A percentile compares a stretch with the other conserved stretches of the same genome.
phyloP scores from a whole-genome alignment of 2,113 vertebrate species.

The Camelus bactrianus region DNA sequence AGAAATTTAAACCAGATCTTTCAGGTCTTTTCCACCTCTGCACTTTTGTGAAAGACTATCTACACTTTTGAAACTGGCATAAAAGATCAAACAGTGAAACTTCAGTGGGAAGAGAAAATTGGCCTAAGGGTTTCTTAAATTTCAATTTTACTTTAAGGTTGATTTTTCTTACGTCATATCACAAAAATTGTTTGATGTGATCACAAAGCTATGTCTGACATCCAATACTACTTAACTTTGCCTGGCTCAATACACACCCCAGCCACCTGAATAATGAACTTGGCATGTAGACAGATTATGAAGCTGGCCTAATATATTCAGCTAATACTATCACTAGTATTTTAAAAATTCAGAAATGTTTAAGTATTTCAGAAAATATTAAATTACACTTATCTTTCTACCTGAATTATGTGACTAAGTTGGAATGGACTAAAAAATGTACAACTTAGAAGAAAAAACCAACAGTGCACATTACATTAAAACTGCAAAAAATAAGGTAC shows the following conservation, averaged over 20 bases:
- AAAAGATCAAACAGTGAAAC: not conserved
- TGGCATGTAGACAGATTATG: not conserved
- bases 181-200: not conserved
- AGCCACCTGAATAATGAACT: not conserved
- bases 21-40: not conserved
- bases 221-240: not conserved
- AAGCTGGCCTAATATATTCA: not conserved
- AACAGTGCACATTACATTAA: not conserved
- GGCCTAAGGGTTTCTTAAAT: not conserved
- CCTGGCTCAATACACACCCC: not conserved
- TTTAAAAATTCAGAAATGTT: not conserved
- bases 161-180: not conserved
- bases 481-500: not conserved
- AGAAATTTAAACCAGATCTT: not conserved
- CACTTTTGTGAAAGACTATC: slow-evolving; percentile 4
- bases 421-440: not conserved
- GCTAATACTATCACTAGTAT: not conserved
- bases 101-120: not conserved
- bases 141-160: slow-evolving; percentile 26
- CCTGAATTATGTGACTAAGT: not conserved
- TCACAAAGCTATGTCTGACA: not conserved
- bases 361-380: slow-evolving; percentile 24
- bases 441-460: not conserved
- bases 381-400: not conserved
- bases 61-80: not conserved